These are phyloP conservation scores for Ellobius talpinus DNA, from an alignment of 2,113 vertebrate genomes.

Conservation along the genomic window DNA sequence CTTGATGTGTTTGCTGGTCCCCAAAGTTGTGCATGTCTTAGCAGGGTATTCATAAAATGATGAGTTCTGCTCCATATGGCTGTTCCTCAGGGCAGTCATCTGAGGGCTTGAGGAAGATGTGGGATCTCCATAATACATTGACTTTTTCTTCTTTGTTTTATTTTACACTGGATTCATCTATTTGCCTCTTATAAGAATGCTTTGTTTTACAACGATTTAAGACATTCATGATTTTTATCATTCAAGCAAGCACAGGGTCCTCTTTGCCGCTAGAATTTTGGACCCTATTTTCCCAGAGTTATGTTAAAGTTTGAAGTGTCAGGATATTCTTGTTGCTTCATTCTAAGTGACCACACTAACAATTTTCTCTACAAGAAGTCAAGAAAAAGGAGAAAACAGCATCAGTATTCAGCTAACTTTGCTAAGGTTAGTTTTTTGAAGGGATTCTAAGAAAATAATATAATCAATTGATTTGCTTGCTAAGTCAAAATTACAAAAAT, in stretches of 20 bases:
- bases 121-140: not conserved
- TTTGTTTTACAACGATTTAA: not conserved
- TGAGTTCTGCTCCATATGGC: constrained; percentile 44
- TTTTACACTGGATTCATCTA: not conserved
- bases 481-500: constrained; percentile 11
- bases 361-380: not conserved
- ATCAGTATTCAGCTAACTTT: not conserved
- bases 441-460: not conserved
- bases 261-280: not conserved
- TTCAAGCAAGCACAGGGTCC: not conserved
- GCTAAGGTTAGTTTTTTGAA: not conserved
- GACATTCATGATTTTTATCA: not conserved
- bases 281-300: not conserved
- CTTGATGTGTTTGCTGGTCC: constrained; percentile 48
- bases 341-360: not conserved
- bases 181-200: not conserved
- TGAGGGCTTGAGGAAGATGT: not conserved
- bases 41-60: constrained; percentile 64
- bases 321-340: not conserved
- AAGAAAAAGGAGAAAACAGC: not conserved
- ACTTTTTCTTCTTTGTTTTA: not conserved
- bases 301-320: not conserved
- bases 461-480: not conserved
- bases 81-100: constrained; percentile 57
- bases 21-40: constrained; percentile 66